phyloP scores from a whole-genome alignment of 92 coral and sea anemone genomes.

The Bergia puertoricense region DNA sequence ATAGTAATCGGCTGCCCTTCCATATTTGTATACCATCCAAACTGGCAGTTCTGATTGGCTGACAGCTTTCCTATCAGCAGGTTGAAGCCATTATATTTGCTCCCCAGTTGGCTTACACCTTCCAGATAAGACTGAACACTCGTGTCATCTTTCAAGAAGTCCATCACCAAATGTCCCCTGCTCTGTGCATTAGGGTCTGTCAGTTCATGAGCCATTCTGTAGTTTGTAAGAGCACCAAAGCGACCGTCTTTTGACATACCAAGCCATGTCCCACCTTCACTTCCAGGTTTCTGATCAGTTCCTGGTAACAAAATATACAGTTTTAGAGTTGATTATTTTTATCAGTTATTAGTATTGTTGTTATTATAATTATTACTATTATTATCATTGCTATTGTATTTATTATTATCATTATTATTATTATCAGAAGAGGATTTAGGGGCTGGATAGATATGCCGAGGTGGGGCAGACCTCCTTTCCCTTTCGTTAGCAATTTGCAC shows the following conservation, averaged over 20 bases:
- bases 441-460: no score
- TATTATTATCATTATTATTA: no score
- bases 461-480: no score
- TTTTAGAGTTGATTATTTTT: no score
- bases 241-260: slow-evolving; percentile 74
- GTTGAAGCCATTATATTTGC: slow-evolving; percentile 77
- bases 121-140: slow-evolving; percentile 47
- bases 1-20: slow-evolving; percentile 57
- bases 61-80: slow-evolving; percentile 67
- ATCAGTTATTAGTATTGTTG: not conserved
- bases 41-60: slow-evolving; percentile 29
- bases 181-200: slow-evolving; percentile 50
- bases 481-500: no score
- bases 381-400: no score
- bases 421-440: no score
- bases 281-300: slow-evolving; percentile 69
- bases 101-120: slow-evolving; percentile 48
- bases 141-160: slow-evolving; percentile 57
- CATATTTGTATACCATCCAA: slow-evolving; percentile 69
- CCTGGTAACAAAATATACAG: slow-evolving; percentile 46
- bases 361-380: no score
- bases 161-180: slow-evolving; percentile 72
- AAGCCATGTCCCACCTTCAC: slow-evolving; percentile 91
- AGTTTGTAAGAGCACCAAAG: slow-evolving; percentile 81
- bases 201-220: slow-evolving; percentile 65